These are phyloP conservation scores for Enoplolaimus lenunculus DNA, from an alignment of 2,888 invertebrate species.

Conservation along the genomic window DNA sequence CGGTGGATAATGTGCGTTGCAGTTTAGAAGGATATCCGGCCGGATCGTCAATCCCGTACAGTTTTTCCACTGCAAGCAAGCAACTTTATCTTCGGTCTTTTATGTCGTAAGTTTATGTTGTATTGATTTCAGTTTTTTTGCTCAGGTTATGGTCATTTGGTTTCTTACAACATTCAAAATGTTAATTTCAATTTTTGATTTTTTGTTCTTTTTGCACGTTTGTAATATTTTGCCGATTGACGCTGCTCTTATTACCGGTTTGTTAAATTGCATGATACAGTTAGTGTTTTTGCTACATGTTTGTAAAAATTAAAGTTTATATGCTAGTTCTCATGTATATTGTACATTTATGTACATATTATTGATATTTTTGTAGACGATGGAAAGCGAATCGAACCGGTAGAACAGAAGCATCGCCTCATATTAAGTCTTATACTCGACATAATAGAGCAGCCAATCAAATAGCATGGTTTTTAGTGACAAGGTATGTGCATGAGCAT, in stretches of 20 bases:
- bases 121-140: too few species aligned
- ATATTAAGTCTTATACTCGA: conserved; percentile 77
- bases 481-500: conserved; percentile 43
- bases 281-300: too few species aligned
- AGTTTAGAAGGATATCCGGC: conserved; percentile 71
- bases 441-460: conserved; percentile 52
- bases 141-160: too few species aligned
- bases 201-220: too few species aligned
- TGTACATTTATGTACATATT: too few species aligned
- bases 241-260: too few species aligned
- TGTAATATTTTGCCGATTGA: too few species aligned
- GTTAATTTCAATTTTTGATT: too few species aligned
- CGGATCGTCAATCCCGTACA: conserved; percentile 77
- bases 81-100: conserved; percentile 66
- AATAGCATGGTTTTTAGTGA: conserved; percentile 68
- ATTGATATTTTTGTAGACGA: conserved; percentile 25
- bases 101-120: conserved; percentile 58
- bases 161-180: too few species aligned
- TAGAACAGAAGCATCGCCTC: conserved; percentile 76
- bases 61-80: conserved; percentile 58
- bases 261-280: too few species aligned
- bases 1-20: conserved; percentile 62
- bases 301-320: too few species aligned
- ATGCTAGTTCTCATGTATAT: too few species aligned
- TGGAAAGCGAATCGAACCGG: conserved; percentile 61